Conservation (phyloP, 1,140 invertebrate genomes). For the Wasmannia auropunctata region DNA sequence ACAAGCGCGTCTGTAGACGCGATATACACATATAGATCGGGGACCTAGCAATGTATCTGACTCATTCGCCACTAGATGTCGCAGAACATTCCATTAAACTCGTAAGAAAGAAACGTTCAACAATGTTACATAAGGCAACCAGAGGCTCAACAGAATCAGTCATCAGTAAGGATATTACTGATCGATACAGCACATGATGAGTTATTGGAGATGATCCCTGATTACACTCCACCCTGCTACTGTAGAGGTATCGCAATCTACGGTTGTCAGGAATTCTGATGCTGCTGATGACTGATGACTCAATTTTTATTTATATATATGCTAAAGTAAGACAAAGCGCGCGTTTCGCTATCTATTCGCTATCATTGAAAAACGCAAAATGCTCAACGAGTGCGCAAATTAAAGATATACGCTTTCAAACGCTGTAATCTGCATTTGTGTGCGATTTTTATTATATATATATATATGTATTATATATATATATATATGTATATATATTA, state of each 20-base stretch:
- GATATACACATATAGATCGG: background rate
- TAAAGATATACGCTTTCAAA: too few species aligned
- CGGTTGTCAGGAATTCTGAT: slow-evolving; percentile 76
- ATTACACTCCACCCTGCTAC: slow-evolving; percentile 78
- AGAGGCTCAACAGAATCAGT: rapidly evolving
- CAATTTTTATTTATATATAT: background rate
- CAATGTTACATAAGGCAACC: background rate
- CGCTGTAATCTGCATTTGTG: too few species aligned
- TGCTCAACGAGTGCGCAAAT: too few species aligned
- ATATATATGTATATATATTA: too few species aligned
- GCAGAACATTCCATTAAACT: background rate
- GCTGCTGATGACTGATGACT: slow-evolving; percentile 67
- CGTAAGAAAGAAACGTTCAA: background rate
- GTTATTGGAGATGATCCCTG: slow-evolving; percentile 75
- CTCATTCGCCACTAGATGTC: slow-evolving; percentile 56
- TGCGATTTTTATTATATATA: too few species aligned
- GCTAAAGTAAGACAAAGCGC: background rate
- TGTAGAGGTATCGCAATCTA: slow-evolving; percentile 73
- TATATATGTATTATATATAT: too few species aligned
- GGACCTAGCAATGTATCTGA: background rate
- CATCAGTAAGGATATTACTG: slow-evolving; percentile 68
- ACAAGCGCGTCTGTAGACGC: background rate
- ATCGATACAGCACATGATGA: slow-evolving; percentile 80
- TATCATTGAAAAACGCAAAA: too few species aligned
- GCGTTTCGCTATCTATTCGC: too few species aligned